Evolutionary conservation across 2,888 invertebrate species (phyloP).

Genomic region (Caenorhabditis doughertyi): DNA sequence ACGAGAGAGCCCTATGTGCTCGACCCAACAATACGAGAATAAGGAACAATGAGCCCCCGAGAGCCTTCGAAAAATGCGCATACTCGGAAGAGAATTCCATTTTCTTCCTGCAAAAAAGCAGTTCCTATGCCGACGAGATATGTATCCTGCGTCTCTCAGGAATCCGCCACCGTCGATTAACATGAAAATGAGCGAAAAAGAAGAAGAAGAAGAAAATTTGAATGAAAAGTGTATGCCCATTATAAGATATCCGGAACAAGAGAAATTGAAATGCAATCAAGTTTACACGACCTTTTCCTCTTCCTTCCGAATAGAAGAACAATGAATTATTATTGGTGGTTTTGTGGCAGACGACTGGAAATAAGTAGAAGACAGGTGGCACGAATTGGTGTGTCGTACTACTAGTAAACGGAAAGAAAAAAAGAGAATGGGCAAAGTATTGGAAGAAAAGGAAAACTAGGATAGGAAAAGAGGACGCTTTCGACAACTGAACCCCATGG

Average conservation of each 20-base stretch:
- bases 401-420: constrained; percentile 44
- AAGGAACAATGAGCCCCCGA: constrained; percentile 55
- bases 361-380: constrained; percentile 41
- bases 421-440: not conserved
- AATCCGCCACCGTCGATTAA: constrained; percentile 40
- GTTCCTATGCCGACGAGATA: constrained; percentile 51
- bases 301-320: constrained; percentile 17
- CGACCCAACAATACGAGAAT: constrained; percentile 52
- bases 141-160: constrained; percentile 5
- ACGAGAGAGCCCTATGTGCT: constrained; percentile 29
- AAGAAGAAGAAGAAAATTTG: constrained; percentile 37
- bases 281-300: constrained; percentile 31
- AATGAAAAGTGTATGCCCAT: constrained; percentile 54
- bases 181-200: constrained; percentile 37
- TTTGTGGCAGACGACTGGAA: constrained; percentile 30
- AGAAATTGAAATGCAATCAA: constrained; percentile 43
- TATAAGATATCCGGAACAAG: constrained; percentile 58
- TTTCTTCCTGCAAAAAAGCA: constrained; percentile 33
- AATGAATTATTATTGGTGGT: constrained; percentile 45
- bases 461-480: constrained; percentile 30
- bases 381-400: constrained; percentile 37
- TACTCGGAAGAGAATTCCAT: constrained; percentile 6
- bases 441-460: not conserved
- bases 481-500: constrained; percentile 58
- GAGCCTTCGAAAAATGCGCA: constrained; percentile 42